phyloP scores from a whole-genome alignment of 2,113 vertebrate genomes.

The Esox niger region DNA sequence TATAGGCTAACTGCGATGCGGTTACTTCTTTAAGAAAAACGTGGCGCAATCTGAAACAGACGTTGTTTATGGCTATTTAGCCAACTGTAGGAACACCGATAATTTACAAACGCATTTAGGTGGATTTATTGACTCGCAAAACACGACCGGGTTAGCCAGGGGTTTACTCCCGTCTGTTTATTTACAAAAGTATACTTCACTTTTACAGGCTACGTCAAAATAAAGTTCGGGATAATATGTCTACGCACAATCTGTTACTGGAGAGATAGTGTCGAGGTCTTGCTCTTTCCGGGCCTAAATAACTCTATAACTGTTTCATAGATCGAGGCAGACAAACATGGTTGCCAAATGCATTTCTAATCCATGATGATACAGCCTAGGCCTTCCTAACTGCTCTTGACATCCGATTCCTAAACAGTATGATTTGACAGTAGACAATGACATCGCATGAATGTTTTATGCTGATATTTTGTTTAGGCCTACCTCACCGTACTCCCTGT shows the following conservation, averaged over 20 bases:
- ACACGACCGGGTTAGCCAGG: conserved; percentile 21
- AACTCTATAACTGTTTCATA: not conserved
- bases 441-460: not conserved
- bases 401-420: not conserved
- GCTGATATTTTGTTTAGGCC: not conserved
- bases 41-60: not conserved
- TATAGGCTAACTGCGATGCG: not conserved
- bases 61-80: not conserved
- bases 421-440: conserved; percentile 4
- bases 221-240: not conserved
- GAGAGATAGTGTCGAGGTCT: not conserved
- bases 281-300: not conserved
- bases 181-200: conserved; percentile 2
- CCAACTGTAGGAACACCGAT: not conserved
- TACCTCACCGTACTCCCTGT: too few relatives aligned
- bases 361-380: conserved; percentile 32
- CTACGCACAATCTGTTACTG: not conserved
- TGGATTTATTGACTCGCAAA: conserved; percentile 17
- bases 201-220: not conserved
- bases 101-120: conserved; percentile 4
- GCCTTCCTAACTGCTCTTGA: conserved; percentile 20
- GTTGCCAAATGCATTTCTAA: conserved; percentile 18
- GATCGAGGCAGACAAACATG: conserved; percentile 3
- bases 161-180: conserved; percentile 40
- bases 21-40: not conserved